A percentile compares a stretch with the other conserved stretches of the same genome.
These are phyloP conservation scores for Corythaixoides concolor DNA, from an alignment of 2,113 vertebrate species.

Conservation along the genomic window DNA sequence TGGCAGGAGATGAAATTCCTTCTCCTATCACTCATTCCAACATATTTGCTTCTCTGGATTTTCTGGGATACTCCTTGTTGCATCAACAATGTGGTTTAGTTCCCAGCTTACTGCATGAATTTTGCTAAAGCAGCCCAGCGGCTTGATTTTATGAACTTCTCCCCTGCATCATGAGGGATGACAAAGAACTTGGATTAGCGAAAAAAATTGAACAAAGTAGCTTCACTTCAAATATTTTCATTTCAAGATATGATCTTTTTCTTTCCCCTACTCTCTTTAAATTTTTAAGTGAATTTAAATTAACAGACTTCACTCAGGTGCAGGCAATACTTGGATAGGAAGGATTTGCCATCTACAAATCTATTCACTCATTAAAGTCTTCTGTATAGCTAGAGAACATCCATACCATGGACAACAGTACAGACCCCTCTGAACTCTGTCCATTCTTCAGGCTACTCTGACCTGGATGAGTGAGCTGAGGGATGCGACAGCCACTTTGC, in stretches of 20 bases:
- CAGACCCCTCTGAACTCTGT: not conserved
- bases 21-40: not conserved
- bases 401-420: not conserved
- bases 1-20: not conserved
- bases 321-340: not conserved
- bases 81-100: not conserved
- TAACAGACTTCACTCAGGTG: not conserved
- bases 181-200: not conserved
- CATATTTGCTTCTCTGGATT: not conserved
- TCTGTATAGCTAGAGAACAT: not conserved
- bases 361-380: not conserved
- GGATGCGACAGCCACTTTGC: not conserved
- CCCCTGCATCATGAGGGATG: not conserved
- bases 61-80: not conserved
- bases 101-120: not conserved
- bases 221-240: not conserved
- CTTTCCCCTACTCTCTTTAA: not conserved
- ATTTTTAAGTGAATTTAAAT: not conserved
- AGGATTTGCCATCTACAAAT: not conserved
- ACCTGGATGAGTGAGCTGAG: not conserved
- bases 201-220: not conserved
- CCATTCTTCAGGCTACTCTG: not conserved
- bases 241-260: not conserved
- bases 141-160: not conserved
- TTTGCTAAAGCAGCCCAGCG: not conserved